These are phyloP conservation scores for Syngnathus scovelli DNA, from an alignment of 2,113 vertebrate genomes.

Conservation along the genomic window DNA sequence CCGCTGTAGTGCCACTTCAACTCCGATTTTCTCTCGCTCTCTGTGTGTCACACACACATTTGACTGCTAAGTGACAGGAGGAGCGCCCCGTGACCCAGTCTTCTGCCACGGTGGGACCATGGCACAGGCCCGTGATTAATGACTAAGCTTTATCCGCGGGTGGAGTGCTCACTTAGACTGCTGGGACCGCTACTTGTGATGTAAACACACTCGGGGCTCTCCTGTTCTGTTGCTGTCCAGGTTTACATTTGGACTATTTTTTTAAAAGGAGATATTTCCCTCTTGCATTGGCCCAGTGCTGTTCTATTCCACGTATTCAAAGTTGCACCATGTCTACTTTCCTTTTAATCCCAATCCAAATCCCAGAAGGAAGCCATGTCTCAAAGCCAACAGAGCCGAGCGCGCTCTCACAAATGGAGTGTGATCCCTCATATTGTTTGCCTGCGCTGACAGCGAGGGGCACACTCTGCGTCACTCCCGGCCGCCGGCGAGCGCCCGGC, in stretches of 20 bases:
- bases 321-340: background rate
- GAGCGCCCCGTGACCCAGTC: constrained; percentile 71
- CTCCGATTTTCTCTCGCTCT: constrained; percentile 7
- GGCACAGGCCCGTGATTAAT: constrained; percentile 66
- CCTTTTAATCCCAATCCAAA: background rate
- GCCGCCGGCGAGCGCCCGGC: constrained; percentile 31
- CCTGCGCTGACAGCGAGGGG: constrained; percentile 42
- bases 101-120: constrained; percentile 70
- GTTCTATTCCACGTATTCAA: background rate
- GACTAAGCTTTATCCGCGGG: constrained; percentile 59
- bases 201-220: constrained; percentile 43
- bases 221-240: constrained; percentile 21
- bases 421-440: constrained; percentile 56
- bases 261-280: background rate
- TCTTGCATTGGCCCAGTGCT: background rate
- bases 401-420: constrained; percentile 45
- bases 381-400: background rate
- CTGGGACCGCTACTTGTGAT: constrained; percentile 58
- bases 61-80: constrained; percentile 70
- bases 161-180: constrained; percentile 60
- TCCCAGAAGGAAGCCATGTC: background rate
- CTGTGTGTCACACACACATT: constrained; percentile 27
- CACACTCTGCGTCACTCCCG: constrained; percentile 40
- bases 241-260: constrained; percentile 13
- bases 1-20: constrained; percentile 31